Evolutionary conservation across 2,113 vertebrate genomes (phyloP).

Genomic region (Struthidea cinerea): DNA sequence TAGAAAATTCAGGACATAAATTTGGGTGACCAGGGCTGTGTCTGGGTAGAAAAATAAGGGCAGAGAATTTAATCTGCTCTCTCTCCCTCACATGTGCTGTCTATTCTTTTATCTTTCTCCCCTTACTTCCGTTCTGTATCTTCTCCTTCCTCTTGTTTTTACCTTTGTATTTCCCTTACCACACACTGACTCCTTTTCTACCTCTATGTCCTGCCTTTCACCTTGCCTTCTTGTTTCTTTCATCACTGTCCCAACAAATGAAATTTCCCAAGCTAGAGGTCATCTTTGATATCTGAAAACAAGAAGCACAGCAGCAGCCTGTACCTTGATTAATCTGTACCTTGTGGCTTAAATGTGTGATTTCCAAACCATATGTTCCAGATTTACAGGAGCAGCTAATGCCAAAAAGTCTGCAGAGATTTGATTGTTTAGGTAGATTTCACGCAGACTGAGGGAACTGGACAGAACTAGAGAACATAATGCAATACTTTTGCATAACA

Average conservation of each 20-base stretch:
- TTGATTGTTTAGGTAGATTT: not conserved
- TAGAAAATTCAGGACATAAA: not conserved
- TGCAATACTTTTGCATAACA: not conserved
- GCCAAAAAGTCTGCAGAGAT: not conserved
- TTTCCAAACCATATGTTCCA: conserved; percentile 37
- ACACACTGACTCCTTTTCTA: not conserved
- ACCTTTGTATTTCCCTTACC: not conserved
- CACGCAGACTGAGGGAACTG: not conserved
- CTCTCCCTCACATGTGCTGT: not conserved
- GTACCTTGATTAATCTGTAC: conserved; percentile 7
- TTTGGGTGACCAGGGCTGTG: not conserved
- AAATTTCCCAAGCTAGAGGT: not conserved
- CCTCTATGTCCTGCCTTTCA: not conserved
- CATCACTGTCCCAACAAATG: not conserved
- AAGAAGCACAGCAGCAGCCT: not conserved
- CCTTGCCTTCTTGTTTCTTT: not conserved
- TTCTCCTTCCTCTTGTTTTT: not conserved
- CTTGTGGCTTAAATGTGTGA: not conserved
- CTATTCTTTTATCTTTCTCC: not conserved
- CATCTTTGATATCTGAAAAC: not conserved
- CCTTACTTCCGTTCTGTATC: not conserved
- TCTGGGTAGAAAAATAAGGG: not conserved
- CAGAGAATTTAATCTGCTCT: not conserved
- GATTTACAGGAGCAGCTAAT: conserved; percentile 19
- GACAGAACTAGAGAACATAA: not conserved